These are phyloP conservation scores for Rousettus leschenaultii DNA, from an alignment of 2,113 vertebrate genomes.

Conservation along the genomic window DNA sequence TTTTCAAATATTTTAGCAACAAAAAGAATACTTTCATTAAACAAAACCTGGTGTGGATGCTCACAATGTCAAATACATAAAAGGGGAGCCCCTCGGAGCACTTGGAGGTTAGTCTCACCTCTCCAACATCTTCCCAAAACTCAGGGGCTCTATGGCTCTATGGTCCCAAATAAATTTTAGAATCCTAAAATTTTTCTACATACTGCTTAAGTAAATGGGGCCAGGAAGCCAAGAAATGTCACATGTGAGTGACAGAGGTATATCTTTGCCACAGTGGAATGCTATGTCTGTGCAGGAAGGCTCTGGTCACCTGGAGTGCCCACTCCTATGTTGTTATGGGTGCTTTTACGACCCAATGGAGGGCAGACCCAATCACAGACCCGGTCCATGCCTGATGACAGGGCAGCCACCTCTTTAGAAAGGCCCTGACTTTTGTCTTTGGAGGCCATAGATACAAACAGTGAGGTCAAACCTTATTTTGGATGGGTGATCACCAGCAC, in stretches of 20 bases:
- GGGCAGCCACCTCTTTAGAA: background rate
- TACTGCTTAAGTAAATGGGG: background rate
- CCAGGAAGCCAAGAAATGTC: background rate
- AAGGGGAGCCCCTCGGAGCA: background rate
- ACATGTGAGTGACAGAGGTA: background rate
- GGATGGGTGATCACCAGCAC: background rate
- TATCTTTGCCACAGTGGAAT: constrained; percentile 1
- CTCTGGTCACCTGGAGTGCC: background rate
- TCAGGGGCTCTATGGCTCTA: background rate
- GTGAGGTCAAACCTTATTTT: background rate
- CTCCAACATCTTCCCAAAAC: background rate
- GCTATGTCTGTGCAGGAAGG: background rate
- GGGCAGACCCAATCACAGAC: background rate
- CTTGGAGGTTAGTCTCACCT: background rate
- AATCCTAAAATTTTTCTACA: background rate
- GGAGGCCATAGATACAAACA: background rate
- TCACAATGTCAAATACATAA: background rate
- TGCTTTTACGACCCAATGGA: background rate
- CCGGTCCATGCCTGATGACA: background rate
- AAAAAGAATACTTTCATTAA: background rate
- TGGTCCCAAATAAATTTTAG: background rate
- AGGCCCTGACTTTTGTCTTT: background rate
- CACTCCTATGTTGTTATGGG: background rate
- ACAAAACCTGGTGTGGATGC: background rate
- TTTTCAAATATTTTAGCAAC: background rate